Evolutionary conservation across 2,888 invertebrate species (phyloP).

Genomic region (Gymnosoma rotundatum): DNA sequence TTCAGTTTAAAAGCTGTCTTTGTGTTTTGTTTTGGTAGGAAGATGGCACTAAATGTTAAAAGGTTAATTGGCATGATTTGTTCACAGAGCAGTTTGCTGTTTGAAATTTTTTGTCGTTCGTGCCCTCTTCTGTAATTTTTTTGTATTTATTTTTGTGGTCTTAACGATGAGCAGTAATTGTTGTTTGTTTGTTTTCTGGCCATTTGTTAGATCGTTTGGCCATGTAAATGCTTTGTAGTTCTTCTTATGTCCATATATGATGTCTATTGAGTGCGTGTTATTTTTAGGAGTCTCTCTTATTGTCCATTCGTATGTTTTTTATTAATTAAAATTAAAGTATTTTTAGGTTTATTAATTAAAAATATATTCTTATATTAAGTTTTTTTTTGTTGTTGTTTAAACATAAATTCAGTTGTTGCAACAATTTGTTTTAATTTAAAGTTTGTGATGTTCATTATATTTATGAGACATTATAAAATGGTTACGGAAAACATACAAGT

Average conservation of each 20-base stretch:
- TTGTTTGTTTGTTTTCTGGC: slow-evolving; percentile 41
- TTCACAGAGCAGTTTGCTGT: slow-evolving; percentile 58
- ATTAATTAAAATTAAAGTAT: slow-evolving; percentile 56
- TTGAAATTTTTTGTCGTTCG: slow-evolving; percentile 41
- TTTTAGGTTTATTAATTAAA: slow-evolving; percentile 70
- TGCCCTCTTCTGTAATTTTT: slow-evolving; percentile 42
- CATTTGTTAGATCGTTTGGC: slow-evolving; percentile 18
- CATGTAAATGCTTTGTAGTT: slow-evolving; percentile 30
- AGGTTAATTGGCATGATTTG: slow-evolving; percentile 73
- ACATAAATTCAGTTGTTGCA: slow-evolving; percentile 39
- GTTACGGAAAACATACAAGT: slow-evolving; percentile 6
- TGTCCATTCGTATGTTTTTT: slow-evolving; percentile 43
- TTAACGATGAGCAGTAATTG: slow-evolving; percentile 42
- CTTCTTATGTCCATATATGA: slow-evolving; percentile 63
- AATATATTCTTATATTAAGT: slow-evolving; percentile 52
- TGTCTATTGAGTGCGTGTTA: slow-evolving; percentile 68
- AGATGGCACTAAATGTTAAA: slow-evolving; percentile 70
- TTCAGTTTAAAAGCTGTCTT: slow-evolving; percentile 61
- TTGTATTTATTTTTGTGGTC: neutral
- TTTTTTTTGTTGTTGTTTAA: neutral
- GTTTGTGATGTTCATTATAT: slow-evolving; percentile 46
- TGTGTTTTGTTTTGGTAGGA: slow-evolving; percentile 14
- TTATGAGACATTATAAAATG: slow-evolving; percentile 40
- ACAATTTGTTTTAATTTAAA: slow-evolving; percentile 12
- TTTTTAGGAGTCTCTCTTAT: slow-evolving; percentile 53